Percentiles rank a stretch among this genome's conserved stretches.
Conservation (phyloP, 35 echinoderm and acorn worm genomes). For the Eucidaris tribuloides region DNA sequence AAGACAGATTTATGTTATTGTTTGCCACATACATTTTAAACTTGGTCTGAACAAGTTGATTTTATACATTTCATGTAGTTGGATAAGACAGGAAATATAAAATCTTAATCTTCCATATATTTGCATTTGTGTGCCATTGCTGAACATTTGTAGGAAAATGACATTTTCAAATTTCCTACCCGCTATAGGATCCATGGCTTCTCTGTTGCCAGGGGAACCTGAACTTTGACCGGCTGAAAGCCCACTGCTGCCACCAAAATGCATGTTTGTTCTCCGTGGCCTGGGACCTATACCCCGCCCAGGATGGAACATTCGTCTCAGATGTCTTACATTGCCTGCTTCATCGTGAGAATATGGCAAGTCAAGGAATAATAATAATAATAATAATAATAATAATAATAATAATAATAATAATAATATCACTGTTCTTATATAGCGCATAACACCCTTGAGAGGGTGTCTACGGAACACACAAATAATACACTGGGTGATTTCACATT, state of each 20-base stretch:
- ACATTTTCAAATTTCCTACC: too few species aligned
- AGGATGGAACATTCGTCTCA: constrained; percentile 98
- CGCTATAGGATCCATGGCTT: constrained; percentile 99
- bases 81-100: too few species aligned
- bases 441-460: too few species aligned
- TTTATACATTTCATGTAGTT: too few species aligned
- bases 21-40: too few species aligned
- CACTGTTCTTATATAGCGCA: too few species aligned
- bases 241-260: constrained; percentile 83
- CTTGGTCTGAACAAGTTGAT: too few species aligned
- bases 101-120: too few species aligned
- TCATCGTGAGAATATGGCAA: constrained; percentile 60
- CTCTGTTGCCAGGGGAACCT: constrained; percentile 93
- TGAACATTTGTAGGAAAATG: too few species aligned
- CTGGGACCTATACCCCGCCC: constrained; percentile 84
- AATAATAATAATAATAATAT: not conserved
- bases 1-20: too few species aligned
- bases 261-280: constrained; percentile 94
- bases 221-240: constrained; percentile 86
- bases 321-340: constrained; percentile 89
- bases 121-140: too few species aligned
- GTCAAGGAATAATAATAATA: constrained; percentile 40
- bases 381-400: not conserved
- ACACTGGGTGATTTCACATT: not conserved
- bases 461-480: not conserved